Percentiles rank a stretch among this genome's conserved stretches.
Evolutionary conservation across 1,140 invertebrate genomes (phyloP).

Genomic region (Maconellicoccus hirsutus): DNA sequence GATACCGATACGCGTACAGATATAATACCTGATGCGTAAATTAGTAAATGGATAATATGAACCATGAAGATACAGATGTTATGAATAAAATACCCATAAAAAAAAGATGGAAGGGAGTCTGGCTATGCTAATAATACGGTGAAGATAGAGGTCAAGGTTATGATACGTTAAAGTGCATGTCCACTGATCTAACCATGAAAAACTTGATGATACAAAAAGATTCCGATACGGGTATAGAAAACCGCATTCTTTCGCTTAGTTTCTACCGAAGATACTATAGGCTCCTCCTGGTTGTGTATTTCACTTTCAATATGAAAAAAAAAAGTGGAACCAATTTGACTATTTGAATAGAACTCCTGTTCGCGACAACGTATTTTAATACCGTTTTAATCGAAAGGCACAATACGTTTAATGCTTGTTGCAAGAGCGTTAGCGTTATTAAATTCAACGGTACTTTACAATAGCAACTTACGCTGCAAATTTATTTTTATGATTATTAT

Average conservation of each 20-base stretch:
- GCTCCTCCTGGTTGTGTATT: background rate
- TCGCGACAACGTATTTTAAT: background rate
- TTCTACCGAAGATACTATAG: background rate
- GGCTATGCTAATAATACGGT: background rate
- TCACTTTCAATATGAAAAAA: constrained; percentile 6
- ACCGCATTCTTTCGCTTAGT: constrained; percentile 7
- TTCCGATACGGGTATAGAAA: constrained; percentile 3
- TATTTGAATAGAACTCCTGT: background rate
- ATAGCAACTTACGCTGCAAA: constrained; percentile 1
- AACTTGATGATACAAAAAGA: constrained; percentile 1
- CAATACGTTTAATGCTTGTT: constrained; percentile 2
- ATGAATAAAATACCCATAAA: background rate
- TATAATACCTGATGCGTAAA: no score
- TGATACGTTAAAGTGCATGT: background rate
- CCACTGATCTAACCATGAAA: constrained; percentile 3
- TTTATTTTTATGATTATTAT: constrained; percentile 2
- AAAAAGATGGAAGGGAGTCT: background rate
- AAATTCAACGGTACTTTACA: constrained; percentile 4
- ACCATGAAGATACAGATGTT: background rate
- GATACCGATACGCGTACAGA: no score
- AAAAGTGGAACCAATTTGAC: constrained; percentile 3
- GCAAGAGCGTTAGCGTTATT: background rate
- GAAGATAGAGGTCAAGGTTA: background rate
- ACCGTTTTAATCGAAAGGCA: background rate
- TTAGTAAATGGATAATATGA: no score